These are phyloP conservation scores for Balearica regulorum DNA, from an alignment of 2,797 vertebrate species.

Conservation along the genomic window DNA sequence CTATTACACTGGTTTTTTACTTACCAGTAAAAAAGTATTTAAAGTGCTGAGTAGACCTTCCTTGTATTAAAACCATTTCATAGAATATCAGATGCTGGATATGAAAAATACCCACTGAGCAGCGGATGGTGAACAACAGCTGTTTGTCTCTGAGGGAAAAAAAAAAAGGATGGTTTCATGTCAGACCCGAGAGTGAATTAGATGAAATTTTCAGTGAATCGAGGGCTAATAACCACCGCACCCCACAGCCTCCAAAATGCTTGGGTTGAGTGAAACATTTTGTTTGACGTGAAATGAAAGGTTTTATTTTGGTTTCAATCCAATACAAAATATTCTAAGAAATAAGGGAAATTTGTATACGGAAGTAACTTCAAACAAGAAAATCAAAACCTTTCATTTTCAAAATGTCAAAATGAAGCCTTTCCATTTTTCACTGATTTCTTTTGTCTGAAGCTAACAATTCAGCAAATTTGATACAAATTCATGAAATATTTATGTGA, in stretches of 20 bases:
- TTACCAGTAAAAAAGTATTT: background rate
- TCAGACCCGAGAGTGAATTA: background rate
- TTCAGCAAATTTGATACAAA: constrained; percentile 52
- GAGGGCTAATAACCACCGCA: background rate
- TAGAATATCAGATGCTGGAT: background rate
- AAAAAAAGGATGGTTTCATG: background rate
- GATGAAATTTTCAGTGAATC: constrained; percentile 13
- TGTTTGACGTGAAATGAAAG: background rate
- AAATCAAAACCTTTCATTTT: constrained; percentile 63
- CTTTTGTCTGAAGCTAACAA: constrained; percentile 61
- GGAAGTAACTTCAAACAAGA: constrained; percentile 42
- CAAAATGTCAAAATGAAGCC: constrained; percentile 52
- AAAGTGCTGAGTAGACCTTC: background rate
- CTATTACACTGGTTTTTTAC: background rate
- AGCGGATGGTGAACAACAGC: background rate
- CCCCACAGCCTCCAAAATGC: background rate
- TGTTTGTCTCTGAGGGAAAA: background rate
- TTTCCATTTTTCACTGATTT: constrained; percentile 60
- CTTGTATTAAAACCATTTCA: background rate
- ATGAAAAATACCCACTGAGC: background rate
- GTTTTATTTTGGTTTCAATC: constrained; percentile 49
- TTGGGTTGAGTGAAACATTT: constrained; percentile 6
- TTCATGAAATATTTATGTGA: constrained; percentile 59
- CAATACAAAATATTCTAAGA: constrained; percentile 37
- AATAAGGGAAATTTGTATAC: constrained; percentile 39